These are phyloP conservation scores for Brenthis daphne DNA, from an alignment of 2,888 invertebrate species.

Conservation along the genomic window DNA sequence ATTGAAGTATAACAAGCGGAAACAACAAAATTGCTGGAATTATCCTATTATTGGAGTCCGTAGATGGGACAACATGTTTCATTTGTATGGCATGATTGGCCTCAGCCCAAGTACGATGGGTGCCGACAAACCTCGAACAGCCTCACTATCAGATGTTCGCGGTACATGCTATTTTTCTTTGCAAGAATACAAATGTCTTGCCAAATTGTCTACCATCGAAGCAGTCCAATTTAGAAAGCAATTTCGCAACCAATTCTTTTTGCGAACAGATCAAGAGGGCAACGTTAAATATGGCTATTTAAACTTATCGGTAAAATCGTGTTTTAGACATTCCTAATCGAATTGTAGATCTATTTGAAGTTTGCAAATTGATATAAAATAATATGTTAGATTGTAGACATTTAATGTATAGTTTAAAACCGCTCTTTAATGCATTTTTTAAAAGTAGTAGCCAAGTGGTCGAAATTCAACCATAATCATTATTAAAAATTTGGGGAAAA, in stretches of 20 bases:
- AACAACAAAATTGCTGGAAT: constrained; percentile 16
- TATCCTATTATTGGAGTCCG: constrained; percentile 31
- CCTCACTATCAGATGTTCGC: constrained; percentile 73
- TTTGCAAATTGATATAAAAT: too few relatives aligned
- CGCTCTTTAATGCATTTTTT: too few relatives aligned
- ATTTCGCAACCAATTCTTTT: constrained; percentile 80
- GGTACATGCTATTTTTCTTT: constrained; percentile 79
- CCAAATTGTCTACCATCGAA: constrained; percentile 80
- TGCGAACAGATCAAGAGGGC: constrained; percentile 77
- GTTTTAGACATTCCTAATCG: constrained; percentile 6
- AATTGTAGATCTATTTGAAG: neutral
- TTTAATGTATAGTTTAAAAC: too few relatives aligned
- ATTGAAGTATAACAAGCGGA: constrained; percentile 3
- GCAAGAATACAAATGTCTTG: constrained; percentile 80
- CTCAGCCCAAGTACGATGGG: constrained; percentile 64
- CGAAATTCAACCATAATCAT: too few relatives aligned
- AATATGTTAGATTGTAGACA: too few relatives aligned
- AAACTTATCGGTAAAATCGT: constrained; percentile 15
- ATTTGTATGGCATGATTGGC: constrained; percentile 75
- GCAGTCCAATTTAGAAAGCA: constrained; percentile 81
- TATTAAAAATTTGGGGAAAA: too few relatives aligned
- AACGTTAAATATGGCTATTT: constrained; percentile 71
- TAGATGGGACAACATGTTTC: constrained; percentile 64
- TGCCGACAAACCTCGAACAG: constrained; percentile 63
- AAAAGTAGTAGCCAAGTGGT: too few relatives aligned